These are phyloP conservation scores for Pampusana beccarii DNA, from an alignment of 2,113 vertebrate genomes.

Conservation along the genomic window DNA sequence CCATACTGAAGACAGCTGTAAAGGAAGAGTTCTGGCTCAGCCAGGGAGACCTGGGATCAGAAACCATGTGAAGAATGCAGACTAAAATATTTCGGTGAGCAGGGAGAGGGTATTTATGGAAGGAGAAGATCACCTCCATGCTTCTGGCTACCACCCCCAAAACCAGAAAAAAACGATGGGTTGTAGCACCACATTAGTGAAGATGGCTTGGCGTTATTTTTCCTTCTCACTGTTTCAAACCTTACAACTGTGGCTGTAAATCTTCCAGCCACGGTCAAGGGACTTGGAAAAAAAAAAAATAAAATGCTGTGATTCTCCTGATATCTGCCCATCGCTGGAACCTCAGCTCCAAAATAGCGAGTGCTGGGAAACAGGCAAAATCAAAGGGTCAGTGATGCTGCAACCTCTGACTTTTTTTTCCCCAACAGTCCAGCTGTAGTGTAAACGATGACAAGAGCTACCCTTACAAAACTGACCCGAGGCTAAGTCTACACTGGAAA, in stretches of 20 bases:
- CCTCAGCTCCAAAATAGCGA: neutral
- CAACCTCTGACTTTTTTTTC: neutral
- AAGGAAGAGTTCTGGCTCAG: accelerated
- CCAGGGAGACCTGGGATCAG: neutral
- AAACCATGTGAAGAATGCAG: neutral
- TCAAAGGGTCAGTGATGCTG: conserved; percentile 3
- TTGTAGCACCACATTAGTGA: neutral
- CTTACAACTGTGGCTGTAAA: neutral
- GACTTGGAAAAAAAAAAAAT: neutral
- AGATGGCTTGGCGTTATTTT: neutral
- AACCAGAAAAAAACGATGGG: neutral
- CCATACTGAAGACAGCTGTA: accelerated
- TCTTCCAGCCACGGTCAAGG: neutral
- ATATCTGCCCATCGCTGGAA: neutral
- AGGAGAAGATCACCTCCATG: neutral
- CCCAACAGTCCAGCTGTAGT: conserved; percentile 1
- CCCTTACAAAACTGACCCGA: conserved; percentile 35
- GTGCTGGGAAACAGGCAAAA: neutral
- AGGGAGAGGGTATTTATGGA: neutral
- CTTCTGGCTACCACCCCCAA: neutral
- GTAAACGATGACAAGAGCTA: conserved; percentile 44
- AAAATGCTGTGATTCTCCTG: neutral
- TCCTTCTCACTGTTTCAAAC: neutral
- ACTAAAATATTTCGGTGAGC: accelerated
- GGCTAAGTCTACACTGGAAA: conserved; percentile 38